Evolutionary conservation across 1,140 invertebrate species (phyloP).

Genomic region (Leptestheria dahalacensis): DNA sequence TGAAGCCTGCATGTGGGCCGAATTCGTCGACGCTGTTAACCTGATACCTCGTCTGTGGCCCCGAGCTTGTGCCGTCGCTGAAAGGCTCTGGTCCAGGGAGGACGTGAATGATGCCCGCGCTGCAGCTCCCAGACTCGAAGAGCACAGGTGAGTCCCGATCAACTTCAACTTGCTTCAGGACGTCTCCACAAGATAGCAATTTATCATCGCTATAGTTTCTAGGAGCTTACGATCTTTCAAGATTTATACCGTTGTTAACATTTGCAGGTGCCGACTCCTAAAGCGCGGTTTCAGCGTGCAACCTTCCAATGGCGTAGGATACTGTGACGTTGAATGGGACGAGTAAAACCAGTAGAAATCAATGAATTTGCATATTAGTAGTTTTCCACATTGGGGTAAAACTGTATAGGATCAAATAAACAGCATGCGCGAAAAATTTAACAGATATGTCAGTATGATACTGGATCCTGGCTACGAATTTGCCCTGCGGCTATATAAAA

Average conservation of each 20-base stretch:
- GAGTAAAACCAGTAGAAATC: not conserved
- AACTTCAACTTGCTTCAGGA: no score
- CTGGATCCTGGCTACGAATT: no score
- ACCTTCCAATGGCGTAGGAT: conserved; percentile 39
- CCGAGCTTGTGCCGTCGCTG: conserved; percentile 62
- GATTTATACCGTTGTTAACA: not conserved
- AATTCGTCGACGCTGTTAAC: conserved; percentile 57
- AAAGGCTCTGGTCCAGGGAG: conserved; percentile 56
- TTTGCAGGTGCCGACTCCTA: conserved; percentile 47
- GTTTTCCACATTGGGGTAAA: no score
- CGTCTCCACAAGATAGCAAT: no score
- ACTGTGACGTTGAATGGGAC: conserved; percentile 24
- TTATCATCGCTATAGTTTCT: no score
- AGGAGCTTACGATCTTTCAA: no score
- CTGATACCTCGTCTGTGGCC: conserved; percentile 52
- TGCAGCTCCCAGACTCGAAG: conserved; percentile 49
- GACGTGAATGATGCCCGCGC: conserved; percentile 26
- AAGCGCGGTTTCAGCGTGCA: conserved; percentile 50
- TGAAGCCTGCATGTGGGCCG: conserved; percentile 82
- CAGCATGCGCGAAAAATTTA: no score
- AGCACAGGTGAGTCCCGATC: conserved; percentile 43
- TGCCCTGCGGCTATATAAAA: no score
- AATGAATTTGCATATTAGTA: no score
- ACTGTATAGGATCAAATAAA: no score
- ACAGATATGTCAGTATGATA: no score